A percentile compares a stretch with the other conserved stretches of the same genome.
phyloP scores from a whole-genome alignment of 2,888 invertebrate genomes.

The Magallana nippona region DNA sequence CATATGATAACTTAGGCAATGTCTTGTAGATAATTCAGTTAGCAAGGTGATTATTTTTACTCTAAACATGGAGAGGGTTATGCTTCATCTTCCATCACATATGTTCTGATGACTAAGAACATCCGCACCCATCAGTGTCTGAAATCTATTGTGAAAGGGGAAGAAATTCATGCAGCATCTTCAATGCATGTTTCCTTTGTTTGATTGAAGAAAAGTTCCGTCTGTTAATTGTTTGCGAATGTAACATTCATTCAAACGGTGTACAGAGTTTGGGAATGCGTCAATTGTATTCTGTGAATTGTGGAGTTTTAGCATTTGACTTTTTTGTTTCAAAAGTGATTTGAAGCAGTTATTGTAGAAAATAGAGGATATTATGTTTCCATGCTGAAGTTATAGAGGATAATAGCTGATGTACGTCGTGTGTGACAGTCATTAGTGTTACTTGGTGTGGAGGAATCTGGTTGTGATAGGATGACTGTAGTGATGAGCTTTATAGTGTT shows the following conservation, averaged over 20 bases:
- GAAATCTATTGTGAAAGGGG: background rate
- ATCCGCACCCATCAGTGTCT: slow-evolving; percentile 12
- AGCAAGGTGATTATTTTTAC: background rate
- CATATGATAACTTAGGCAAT: background rate
- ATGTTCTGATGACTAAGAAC: slow-evolving; percentile 26
- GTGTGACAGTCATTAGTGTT: background rate
- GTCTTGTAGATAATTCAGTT: background rate
- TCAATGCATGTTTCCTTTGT: background rate
- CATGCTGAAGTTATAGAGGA: too few relatives aligned
- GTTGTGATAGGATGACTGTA: slow-evolving; percentile 11
- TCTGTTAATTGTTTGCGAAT: background rate
- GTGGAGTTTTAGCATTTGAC: too few relatives aligned
- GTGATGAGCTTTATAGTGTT: background rate
- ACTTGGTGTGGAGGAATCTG: background rate
- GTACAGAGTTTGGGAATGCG: too few relatives aligned
- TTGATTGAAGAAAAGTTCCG: slow-evolving; percentile 3
- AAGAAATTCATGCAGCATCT: slow-evolving; percentile 3
- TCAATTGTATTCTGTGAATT: too few relatives aligned
- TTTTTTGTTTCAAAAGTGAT: too few relatives aligned
- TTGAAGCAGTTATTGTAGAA: too few relatives aligned
- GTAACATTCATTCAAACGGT: background rate
- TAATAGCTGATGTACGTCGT: background rate
- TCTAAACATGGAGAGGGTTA: background rate
- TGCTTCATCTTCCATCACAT: slow-evolving; percentile 18
- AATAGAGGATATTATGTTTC: too few relatives aligned